phyloP scores from a whole-genome alignment of 2,113 vertebrate genomes.

The Oncorhynchus tshawytscha region DNA sequence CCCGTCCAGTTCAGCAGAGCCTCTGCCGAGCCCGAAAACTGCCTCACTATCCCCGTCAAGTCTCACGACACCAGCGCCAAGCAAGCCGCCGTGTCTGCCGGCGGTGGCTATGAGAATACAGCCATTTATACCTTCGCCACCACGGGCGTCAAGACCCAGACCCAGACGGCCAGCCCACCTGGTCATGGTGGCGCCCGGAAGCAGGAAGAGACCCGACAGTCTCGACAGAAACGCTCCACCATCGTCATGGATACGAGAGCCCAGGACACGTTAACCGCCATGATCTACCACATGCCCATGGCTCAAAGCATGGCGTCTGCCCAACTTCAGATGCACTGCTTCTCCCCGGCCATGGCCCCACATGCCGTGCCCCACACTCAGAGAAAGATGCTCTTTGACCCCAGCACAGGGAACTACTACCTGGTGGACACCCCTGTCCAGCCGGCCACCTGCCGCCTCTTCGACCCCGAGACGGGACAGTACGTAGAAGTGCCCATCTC shows the following conservation, averaged over 20 bases:
- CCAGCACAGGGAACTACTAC: slow-evolving; percentile 91
- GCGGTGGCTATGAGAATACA: slow-evolving; percentile 29
- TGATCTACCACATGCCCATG: slow-evolving; percentile 63
- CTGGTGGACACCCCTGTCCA: slow-evolving; percentile 90
- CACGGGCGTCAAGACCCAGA: slow-evolving; percentile 23
- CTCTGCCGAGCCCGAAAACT: slow-evolving; percentile 76
- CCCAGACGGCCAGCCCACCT: slow-evolving; percentile 45
- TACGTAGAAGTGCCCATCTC: slow-evolving; percentile 90
- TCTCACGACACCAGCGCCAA: slow-evolving; percentile 41
- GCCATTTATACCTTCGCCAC: slow-evolving; percentile 61
- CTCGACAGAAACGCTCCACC: slow-evolving; percentile 39
- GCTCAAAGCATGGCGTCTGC: slow-evolving; percentile 55
- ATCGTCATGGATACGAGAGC: slow-evolving; percentile 63
- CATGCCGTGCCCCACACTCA: slow-evolving; percentile 73
- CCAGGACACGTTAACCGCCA: slow-evolving; percentile 68
- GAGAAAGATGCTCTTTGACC: slow-evolving; percentile 92
- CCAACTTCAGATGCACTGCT: slow-evolving; percentile 79
- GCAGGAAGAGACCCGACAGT: slow-evolving; percentile 32
- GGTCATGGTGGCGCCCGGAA: slow-evolving; percentile 32
- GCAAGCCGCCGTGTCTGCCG: slow-evolving; percentile 4
- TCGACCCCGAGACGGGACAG: slow-evolving; percentile 93
- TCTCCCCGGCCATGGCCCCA: slow-evolving; percentile 76
- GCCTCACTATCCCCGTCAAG: slow-evolving; percentile 83
- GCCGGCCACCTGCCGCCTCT: slow-evolving; percentile 83
- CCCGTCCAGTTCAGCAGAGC: slow-evolving; percentile 29